Base-by-base conservation (phyloP, 1,140 invertebrate species). In the Spodoptera frugiperda region DNA sequence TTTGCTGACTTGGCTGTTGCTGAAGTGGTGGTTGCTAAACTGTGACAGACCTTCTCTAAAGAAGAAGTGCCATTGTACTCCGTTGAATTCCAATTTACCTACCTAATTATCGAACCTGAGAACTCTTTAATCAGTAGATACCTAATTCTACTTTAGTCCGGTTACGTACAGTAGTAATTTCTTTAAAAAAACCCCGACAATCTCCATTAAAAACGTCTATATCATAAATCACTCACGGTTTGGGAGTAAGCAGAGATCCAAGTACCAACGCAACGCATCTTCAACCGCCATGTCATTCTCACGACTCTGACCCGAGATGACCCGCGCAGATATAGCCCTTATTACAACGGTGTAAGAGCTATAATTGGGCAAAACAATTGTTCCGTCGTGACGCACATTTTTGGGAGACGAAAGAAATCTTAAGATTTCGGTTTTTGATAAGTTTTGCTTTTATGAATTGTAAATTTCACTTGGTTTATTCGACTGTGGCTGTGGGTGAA, bases 301-400 rank as follows among this genome's bases (percentile, higher is more conserved):
- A 87, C 85, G 85, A 87, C 77, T 85, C n/a, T 78, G 68, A 82
- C 85, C 83, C 78, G 30, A 65, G 81, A 79, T 81, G 72, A 75
- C 72, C 71, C 17, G 44, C 39, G 25, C 55, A n/a, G 72, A 63
- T 65, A 65, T 33, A 14, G 48, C 48, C 53, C 78, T 21, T 75
- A 81, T 81, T 68, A 65, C 79, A 59, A 59, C 14, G 49, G 19
- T 25, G 11, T 79, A 79, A 79, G 78, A 48, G 19, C 44, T 57
- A 59, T 59, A 76, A 78, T 61, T 49, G 68, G 68, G 61, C 75
- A 21, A 15, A 51, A 55, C n/a, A 46, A 54, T 48, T 73, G 19
- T 63, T 55, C 17, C 48, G 48, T 78, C 78, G 78, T 79, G 78
- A 79, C 78, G 61, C 67, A 71, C 73, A 30, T 63, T 61, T 73